Percentiles rank a stretch among this genome's conserved stretches.
phyloP scores from a whole-genome alignment of 2,888 invertebrate species.

The Phortica okadai region DNA sequence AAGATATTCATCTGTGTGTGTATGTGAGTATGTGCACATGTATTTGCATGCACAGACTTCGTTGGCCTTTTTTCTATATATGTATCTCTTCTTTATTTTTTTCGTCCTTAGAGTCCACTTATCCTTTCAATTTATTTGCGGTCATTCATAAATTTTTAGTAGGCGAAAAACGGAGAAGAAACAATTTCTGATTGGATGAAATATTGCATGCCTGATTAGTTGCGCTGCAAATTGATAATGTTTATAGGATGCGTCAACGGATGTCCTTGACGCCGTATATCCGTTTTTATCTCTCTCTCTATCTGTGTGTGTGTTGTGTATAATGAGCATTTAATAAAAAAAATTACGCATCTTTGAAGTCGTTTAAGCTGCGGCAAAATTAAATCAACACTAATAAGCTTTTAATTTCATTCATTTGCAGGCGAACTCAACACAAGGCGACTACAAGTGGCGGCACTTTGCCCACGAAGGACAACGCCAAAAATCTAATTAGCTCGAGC shows the following conservation, averaged over 20 bases:
- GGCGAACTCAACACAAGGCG: slow-evolving; percentile 30
- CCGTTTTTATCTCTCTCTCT: not conserved
- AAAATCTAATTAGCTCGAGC: slow-evolving; percentile 64
- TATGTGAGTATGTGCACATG: not conserved
- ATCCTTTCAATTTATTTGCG: slow-evolving; percentile 35
- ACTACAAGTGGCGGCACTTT: slow-evolving; percentile 6
- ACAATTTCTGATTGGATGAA: slow-evolving; percentile 35
- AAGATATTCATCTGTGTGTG: not conserved
- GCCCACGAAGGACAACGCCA: slow-evolving; percentile 34
- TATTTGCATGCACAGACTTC: no score
- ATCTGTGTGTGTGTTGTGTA: not conserved
- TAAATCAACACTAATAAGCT: slow-evolving; percentile 64
- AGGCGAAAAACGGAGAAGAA: not conserved
- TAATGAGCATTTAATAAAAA: not conserved
- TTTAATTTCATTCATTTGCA: slow-evolving; percentile 71
- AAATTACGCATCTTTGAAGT: slow-evolving; percentile 9
- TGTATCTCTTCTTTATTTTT: not conserved
- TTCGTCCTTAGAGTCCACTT: slow-evolving; percentile 22
- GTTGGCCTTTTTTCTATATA: slow-evolving; percentile 13
- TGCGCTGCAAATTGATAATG: slow-evolving; percentile 13
- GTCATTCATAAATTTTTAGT: slow-evolving; percentile 36
- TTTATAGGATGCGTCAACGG: not conserved
- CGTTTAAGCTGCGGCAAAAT: slow-evolving; percentile 46
- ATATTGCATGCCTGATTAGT: slow-evolving; percentile 36
- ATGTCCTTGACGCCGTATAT: not conserved